phyloP scores from a whole-genome alignment of 2,797 vertebrate genomes.

The Poecilia wingei region DNA sequence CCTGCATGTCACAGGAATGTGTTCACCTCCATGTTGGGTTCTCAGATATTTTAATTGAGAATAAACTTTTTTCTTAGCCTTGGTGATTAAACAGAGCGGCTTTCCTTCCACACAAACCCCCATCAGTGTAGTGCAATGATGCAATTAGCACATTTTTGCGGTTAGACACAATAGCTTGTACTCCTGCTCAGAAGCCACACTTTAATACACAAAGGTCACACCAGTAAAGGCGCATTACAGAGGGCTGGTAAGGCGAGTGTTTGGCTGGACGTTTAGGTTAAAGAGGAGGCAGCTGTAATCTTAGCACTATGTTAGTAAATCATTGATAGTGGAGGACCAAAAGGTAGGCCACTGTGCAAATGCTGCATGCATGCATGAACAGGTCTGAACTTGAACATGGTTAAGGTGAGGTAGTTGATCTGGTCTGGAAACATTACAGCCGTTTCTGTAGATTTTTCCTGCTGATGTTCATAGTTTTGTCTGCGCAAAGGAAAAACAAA shows the following conservation, averaged over 20 bases:
- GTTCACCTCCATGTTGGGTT: conserved; percentile 37
- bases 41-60: conserved; percentile 9
- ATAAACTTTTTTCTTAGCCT: conserved; percentile 3
- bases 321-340: conserved; percentile 67
- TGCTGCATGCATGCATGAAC: conserved; percentile 23
- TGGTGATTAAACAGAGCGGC: conserved; percentile 10
- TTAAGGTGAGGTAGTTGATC: background rate
- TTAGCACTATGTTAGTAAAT: conserved; percentile 73
- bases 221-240: background rate
- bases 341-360: conserved; percentile 46
- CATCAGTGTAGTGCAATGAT: conserved; percentile 4
- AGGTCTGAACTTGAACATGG: conserved; percentile 21
- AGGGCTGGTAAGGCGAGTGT: background rate
- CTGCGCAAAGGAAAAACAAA: background rate
- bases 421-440: background rate
- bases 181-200: conserved; percentile 18
- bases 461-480: background rate
- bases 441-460: background rate
- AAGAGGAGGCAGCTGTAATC: conserved; percentile 57
- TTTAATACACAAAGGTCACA: conserved; percentile 9
- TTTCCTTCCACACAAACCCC: conserved; percentile 23
- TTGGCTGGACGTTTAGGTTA: conserved; percentile 25
- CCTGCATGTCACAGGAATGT: conserved; percentile 45
- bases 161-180: conserved; percentile 6
- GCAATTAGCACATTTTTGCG: conserved; percentile 14